phyloP scores from a whole-genome alignment of 2,113 vertebrate genomes.

The Paralichthys olivaceus region DNA sequence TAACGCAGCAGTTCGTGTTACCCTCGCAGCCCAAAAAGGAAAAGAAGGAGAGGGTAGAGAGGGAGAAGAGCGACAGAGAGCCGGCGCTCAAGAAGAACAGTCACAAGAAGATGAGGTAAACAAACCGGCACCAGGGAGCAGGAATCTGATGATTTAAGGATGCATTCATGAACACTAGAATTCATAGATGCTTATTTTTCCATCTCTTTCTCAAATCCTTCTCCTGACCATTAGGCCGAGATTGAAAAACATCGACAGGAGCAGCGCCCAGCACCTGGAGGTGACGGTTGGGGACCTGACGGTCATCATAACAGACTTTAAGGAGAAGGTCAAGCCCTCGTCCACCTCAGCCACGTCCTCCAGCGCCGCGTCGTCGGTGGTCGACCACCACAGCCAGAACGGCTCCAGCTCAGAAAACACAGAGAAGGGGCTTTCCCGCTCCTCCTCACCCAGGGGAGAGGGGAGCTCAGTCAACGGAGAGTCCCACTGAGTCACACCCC shows the following conservation, averaged over 20 bases:
- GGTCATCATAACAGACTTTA: conserved; percentile 99
- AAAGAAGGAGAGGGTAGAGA: conserved; percentile 96
- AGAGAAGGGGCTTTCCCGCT: conserved; percentile 93
- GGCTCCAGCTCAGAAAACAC: conserved; percentile 97
- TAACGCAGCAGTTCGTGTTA: conserved; percentile 97
- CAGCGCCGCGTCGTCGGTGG: conserved; percentile 56
- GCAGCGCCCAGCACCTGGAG: conserved; percentile 98
- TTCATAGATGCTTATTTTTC: background rate
- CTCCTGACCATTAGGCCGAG: conserved; percentile 85
- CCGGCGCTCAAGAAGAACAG: conserved; percentile 95
- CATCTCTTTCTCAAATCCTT: conserved; percentile 1
- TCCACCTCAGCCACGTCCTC: conserved; percentile 85
- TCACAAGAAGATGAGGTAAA: conserved; percentile 96
- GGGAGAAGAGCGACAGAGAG: conserved; percentile 96
- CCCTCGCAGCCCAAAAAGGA: conserved; percentile 98
- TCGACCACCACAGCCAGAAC: conserved; percentile 95
- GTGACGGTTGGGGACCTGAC: conserved; percentile 99
- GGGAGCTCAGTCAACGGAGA: conserved; percentile 93
- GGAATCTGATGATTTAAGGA: conserved; percentile 24
- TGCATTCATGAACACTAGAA: conserved; percentile 33
- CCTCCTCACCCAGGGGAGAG: conserved; percentile 94
- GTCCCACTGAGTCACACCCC: conserved; percentile 86
- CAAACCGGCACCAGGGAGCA: conserved; percentile 5
- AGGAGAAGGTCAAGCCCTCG: conserved; percentile 97
- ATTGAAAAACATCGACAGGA: conserved; percentile 99